Evolutionary conservation across 2,113 vertebrate genomes (phyloP), one percentile per base, ranked within the genome.

Genomic region (Xiphorhynchus elegans): DNA sequence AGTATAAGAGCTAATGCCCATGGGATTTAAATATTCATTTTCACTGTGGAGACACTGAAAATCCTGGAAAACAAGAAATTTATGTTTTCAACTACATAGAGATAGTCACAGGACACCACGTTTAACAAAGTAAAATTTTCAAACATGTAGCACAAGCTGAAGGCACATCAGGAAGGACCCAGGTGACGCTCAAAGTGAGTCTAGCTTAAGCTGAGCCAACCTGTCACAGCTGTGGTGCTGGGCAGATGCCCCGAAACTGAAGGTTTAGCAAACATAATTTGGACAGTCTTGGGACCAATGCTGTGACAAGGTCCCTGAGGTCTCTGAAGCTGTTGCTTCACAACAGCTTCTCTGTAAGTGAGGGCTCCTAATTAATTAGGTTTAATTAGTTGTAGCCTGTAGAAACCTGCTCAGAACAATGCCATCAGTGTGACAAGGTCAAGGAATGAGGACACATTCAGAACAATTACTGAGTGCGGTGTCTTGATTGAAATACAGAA

Each of bases 361-460:
- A 64, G 56, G 76, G 56, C 68, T 93, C 56, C 68, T 90, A 93
- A 96, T 95, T 95, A 96, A 89, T 87, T 95, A 59, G n/a, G 64
- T 69, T 89, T 93, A 95, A 96, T 96, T 95, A 92, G 35, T 64
- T 78, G 29, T 66, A 89, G 60, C 35, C 52, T 39, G 81, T 80
- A 81, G 80, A 95, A 96, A 78, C 68, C 86, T 93, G 80, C 64
- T 83, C 63, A 87, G 80, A 92, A 95, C 76, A 63, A 84, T 0
- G 42, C 83, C 95, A 97, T 89, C 83, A 92, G 86, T 89, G 73
- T 1, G 0, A 86, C 93, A 93, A 95, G 91, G 91, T 95, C 94
- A 81, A 70, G 76, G 26, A 97, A 97, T 18, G 76, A 95, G 94
- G 80, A 89, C 91, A 40, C 39, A 39, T 86, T 59, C 1, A 5